A percentile compares a stretch with the other conserved stretches of the same genome.
Evolutionary conservation across 2,888 invertebrate species (phyloP).

Genomic region (Polymixis lichenea): DNA sequence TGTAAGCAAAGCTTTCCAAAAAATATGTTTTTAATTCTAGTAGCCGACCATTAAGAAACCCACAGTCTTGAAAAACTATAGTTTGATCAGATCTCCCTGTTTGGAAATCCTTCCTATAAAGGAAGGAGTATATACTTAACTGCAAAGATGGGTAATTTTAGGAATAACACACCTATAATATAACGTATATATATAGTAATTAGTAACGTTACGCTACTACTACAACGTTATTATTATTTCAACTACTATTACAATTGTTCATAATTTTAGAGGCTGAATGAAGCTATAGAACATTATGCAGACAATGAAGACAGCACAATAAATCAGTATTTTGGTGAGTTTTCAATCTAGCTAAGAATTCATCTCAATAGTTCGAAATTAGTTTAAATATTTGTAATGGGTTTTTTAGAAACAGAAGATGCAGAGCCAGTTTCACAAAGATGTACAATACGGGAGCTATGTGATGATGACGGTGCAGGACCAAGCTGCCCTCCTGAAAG

Average conservation of each 20-base stretch:
- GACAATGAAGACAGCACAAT: conserved; percentile 58
- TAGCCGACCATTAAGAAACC: too few relatives aligned
- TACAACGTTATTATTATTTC: background rate
- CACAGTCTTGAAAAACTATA: background rate
- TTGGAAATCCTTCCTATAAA: background rate
- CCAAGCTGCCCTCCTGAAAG: background rate
- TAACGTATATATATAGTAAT: too few relatives aligned
- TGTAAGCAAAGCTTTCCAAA: background rate
- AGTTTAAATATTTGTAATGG: background rate
- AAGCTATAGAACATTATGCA: conserved; percentile 64
- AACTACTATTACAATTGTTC: background rate
- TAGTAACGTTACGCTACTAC: too few relatives aligned
- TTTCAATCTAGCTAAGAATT: background rate
- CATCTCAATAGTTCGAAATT: background rate
- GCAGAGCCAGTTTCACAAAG: background rate
- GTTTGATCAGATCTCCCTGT: background rate
- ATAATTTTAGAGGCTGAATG: conserved; percentile 68
- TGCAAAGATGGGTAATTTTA: too few relatives aligned
- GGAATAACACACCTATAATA: too few relatives aligned
- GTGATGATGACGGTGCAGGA: background rate
- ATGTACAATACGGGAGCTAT: background rate
- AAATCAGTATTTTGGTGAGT: conserved; percentile 67
- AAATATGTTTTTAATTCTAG: too few relatives aligned
- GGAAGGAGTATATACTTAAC: too few relatives aligned
- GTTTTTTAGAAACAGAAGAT: background rate